Evolutionary conservation across 2,113 vertebrate species (phyloP), one percentile per base, ranked within the genome.

Genomic region (Cheirogaleus medius): DNA sequence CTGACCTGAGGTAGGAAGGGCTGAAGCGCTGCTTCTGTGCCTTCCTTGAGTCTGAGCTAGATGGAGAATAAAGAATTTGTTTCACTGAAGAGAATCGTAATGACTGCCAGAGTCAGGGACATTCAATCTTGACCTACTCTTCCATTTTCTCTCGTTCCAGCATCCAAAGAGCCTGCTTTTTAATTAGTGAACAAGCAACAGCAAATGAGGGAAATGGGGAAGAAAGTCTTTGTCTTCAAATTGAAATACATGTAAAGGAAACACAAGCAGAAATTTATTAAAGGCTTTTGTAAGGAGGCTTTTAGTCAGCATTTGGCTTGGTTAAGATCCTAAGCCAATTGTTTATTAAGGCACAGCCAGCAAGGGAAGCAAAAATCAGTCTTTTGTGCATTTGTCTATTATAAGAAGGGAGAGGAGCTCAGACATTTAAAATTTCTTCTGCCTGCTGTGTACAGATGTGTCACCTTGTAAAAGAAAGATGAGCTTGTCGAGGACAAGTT

Each of bases 191-290:
- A 73, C 44, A 85, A 58, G 58, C 27, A 90, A n/a, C 32, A 32
- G 18, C 63, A 87, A 86, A 83, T 42, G 60, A 63, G 11, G 47
- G n/a, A 80, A 80, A 27, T 2, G 15, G 13, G 21, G 56, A 49
- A 77, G 54, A 64, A 86, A 81, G 12, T 52, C 37, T 92, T 80
- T 96, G 69, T 97, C 56, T 95, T 87, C 49, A 69, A 14, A 44
- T 27, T 80, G 68, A 87, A 96, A 84, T 81, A 23, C 42, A 52
- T 49, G 39, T 68, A 85, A 92, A 96, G 77, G 87, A 94, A 96
- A 78, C 37, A 47, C 13, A 81, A 96, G 39, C 44, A 69, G 27
- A 64, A 73, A 63, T 73, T n/a, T 74, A 92, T 68, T 84, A 69
- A 97, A 95, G 85, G 34, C 66, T 85, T 82, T 76, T 74, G 29